These are phyloP conservation scores for Gobiocypris rarus DNA, from an alignment of 2,113 vertebrate species.

Conservation along the genomic window DNA sequence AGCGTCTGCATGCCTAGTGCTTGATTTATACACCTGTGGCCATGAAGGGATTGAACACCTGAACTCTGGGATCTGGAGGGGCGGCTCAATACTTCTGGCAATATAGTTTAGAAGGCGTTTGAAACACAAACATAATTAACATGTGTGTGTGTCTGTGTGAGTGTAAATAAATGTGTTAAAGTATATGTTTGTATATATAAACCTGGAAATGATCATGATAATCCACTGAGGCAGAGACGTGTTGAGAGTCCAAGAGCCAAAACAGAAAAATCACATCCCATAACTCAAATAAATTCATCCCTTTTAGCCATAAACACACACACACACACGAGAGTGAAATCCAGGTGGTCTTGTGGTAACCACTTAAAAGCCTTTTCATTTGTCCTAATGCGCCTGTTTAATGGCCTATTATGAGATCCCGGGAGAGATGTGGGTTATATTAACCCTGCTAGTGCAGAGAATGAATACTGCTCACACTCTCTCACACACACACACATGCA, in stretches of 20 bases:
- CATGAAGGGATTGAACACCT: too few relatives aligned
- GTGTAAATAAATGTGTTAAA: too few relatives aligned
- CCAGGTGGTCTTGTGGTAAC: conserved; percentile 76
- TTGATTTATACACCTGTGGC: too few relatives aligned
- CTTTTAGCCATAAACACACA: conserved; percentile 14
- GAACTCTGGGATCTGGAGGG: too few relatives aligned
- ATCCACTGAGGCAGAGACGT: background rate
- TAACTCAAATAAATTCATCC: background rate
- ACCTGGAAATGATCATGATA: too few relatives aligned
- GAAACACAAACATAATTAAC: too few relatives aligned
- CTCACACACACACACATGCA: conserved; percentile 16
- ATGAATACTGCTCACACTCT: background rate
- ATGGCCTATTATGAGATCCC: conserved; percentile 82
- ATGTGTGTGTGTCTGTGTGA: too few relatives aligned
- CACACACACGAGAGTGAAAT: conserved; percentile 61
- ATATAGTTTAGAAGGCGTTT: too few relatives aligned
- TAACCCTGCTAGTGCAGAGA: conserved; percentile 60
- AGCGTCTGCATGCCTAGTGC: too few relatives aligned
- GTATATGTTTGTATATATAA: too few relatives aligned
- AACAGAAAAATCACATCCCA: conserved; percentile 33
- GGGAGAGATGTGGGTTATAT: conserved; percentile 69
- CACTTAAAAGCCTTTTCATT: conserved; percentile 85
- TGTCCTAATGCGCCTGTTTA: conserved; percentile 80
- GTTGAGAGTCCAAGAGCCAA: background rate
- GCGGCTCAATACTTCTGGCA: too few relatives aligned